Percentiles rank a stretch among this genome's conserved stretches.
Evolutionary conservation across 2,113 vertebrate genomes (phyloP).

Genomic region (Electrona antarctica): DNA sequence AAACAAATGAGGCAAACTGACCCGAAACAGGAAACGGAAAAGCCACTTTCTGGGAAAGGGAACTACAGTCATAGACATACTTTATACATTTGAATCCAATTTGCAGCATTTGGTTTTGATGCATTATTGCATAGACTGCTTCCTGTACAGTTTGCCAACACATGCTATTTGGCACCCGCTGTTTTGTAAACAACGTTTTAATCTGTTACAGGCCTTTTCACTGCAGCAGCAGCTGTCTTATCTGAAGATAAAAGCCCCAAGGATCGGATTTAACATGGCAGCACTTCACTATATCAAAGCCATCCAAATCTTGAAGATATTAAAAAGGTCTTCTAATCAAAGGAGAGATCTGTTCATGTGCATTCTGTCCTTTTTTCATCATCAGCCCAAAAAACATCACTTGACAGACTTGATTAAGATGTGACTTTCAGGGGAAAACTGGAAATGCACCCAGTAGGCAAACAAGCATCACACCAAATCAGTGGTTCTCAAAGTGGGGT

Average conservation of each 20-base stretch:
- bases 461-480: background rate
- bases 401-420: background rate
- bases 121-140: background rate
- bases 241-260: background rate
- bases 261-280: background rate
- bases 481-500: too few species aligned
- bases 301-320: background rate
- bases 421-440: background rate
- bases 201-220: background rate
- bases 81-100: too few species aligned
- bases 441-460: background rate
- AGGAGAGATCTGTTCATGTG: too few species aligned
- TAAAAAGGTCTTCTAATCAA: too few species aligned
- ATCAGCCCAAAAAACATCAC: background rate
- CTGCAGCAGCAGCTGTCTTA: conserved; percentile 1
- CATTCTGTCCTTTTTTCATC: background rate
- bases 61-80: background rate
- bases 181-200: background rate
- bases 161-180: background rate
- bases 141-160: background rate
- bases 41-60: background rate
- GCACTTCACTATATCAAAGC: background rate
- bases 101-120: background rate
- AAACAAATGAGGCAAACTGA: too few species aligned
- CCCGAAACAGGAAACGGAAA: background rate